Percentiles rank a stretch among this genome's conserved stretches.
phyloP scores from a whole-genome alignment of 2,797 vertebrate species.

The Pteropus rufus region DNA sequence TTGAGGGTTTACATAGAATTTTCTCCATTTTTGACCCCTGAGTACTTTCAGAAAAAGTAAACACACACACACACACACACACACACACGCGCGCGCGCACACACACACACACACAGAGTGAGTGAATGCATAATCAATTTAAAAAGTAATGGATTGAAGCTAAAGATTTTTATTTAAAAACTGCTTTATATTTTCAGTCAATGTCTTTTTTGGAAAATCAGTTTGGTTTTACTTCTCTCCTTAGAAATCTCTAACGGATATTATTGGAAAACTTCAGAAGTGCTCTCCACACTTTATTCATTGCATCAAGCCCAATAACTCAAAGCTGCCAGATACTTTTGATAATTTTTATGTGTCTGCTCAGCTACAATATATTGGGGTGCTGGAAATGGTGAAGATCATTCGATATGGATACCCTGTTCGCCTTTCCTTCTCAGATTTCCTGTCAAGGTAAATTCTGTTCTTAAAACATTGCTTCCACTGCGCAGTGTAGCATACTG shows the following conservation, averaged over 20 bases:
- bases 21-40: neutral
- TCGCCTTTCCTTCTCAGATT: conserved; percentile 90
- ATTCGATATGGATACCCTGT: conserved; percentile 93
- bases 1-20: neutral
- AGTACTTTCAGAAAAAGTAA: neutral
- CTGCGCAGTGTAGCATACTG: neutral
- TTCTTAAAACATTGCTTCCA: neutral
- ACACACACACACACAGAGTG: neutral
- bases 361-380: conserved; percentile 93
- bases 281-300: conserved; percentile 91
- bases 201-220: neutral
- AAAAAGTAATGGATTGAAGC: neutral
- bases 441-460: conserved; percentile 90
- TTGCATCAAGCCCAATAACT: conserved; percentile 92
- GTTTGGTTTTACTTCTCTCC: neutral
- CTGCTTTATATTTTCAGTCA: neutral
- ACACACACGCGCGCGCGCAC: too few relatives aligned
- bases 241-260: conserved; percentile 92
- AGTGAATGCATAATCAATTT: neutral
- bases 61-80: neutral
- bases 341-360: conserved; percentile 93
- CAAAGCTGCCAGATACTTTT: conserved; percentile 87
- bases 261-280: conserved; percentile 90
- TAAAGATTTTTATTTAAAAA: neutral
- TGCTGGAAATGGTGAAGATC: conserved; percentile 95